Evolutionary conservation across 1,140 invertebrate species (phyloP).

Genomic region (Ips nitidus): DNA sequence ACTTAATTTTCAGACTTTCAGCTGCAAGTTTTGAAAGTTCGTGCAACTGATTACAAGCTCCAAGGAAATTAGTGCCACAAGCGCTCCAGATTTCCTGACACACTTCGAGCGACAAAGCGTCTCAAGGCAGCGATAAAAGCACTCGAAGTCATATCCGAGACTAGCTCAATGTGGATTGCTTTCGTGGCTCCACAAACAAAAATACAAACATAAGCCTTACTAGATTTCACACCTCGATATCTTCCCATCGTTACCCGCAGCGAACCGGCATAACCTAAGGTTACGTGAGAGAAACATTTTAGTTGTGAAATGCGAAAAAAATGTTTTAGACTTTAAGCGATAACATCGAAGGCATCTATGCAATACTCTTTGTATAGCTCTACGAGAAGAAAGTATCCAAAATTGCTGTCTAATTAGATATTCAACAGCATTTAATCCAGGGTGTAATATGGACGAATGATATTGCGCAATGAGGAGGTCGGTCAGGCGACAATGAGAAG

Average conservation of each 20-base stretch:
- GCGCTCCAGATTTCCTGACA: background rate
- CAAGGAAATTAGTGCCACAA: background rate
- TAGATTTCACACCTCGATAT: background rate
- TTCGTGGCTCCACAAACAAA: background rate
- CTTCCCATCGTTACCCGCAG: background rate
- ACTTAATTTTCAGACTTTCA: background rate
- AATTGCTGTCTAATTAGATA: too few relatives aligned
- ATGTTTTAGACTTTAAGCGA: too few relatives aligned
- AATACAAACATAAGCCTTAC: background rate
- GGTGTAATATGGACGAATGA: too few relatives aligned
- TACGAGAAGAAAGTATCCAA: too few relatives aligned
- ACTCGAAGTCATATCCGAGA: background rate
- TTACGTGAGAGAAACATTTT: too few relatives aligned
- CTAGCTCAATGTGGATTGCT: background rate
- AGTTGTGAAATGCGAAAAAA: too few relatives aligned
- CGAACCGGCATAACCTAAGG: too few relatives aligned
- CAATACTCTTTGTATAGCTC: too few relatives aligned
- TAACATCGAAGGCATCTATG: too few relatives aligned
- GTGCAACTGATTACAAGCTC: background rate
- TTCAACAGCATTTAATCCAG: too few relatives aligned
- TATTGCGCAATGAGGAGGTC: too few relatives aligned
- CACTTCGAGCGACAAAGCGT: background rate
- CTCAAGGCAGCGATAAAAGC: background rate
- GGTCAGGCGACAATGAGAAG: too few relatives aligned
- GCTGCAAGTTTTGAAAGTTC: background rate